Evolutionary conservation across 2,888 invertebrate genomes (phyloP), one percentile per base, ranked within the genome.

Genomic region (Mellilla xanthometata): DNA sequence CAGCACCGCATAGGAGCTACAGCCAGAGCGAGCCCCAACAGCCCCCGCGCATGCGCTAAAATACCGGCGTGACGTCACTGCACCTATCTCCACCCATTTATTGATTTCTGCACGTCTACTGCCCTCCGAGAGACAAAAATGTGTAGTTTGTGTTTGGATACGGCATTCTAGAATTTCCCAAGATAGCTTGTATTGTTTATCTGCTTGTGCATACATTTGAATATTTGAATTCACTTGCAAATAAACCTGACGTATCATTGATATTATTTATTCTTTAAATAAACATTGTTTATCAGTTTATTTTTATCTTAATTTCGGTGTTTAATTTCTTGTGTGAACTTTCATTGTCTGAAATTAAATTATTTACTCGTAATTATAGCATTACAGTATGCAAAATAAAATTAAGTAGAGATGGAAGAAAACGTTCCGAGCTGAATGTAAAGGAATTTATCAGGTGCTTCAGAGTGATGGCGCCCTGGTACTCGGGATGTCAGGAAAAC

Each of bases 1-100:
- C 76, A 86, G 39, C 56, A 48, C 28, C 24, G 2, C 4, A n/a
- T 7, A 71, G 64, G 64, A 71, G 69, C 54, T 23, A 8, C 36
- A 29, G 15, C 28, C 39, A 10, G 39, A 34, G 8, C 28, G 12
- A 10, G 12, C 22, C 6, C 12, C 19, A 5, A 5, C 15, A 2
- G 15, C 15, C 15, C 3, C 15, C 46, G 67, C 84, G 84, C 84
- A 77, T 76, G 84, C 81, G 84, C 58, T n/a, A n/a, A n/a, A n/a
- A n/a, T n/a, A n/a, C 9, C 10, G n/a, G 12, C 31, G 12, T 27
- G 28, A 24, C 35, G 15, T 39, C 34, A 33, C 26, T n/a, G 35
- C 27, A 1, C 24, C 15, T 24, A 9, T 27, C 36, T 22, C 31
- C 29, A 36, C 39, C 43, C 12, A 28, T 32, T 23, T 73, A 79